A percentile compares a stretch with the other conserved stretches of the same genome.
Conservation (phyloP, 2,113 vertebrate species). For the Bubalus kerabau region DNA sequence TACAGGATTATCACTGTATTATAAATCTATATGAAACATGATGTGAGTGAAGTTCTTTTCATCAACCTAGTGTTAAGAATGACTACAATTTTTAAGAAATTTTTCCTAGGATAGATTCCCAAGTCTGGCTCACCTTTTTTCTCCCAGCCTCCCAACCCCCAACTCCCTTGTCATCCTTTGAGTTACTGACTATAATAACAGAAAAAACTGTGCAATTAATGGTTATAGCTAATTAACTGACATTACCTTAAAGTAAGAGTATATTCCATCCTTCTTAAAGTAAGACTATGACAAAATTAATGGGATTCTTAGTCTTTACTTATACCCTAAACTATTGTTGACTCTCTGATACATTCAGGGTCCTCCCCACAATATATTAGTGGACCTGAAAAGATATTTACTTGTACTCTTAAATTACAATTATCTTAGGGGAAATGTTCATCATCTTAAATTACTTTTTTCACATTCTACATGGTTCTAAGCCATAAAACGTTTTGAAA, state of each 20-base stretch:
- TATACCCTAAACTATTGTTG: neutral
- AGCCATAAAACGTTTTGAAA: neutral
- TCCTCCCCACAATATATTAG: neutral
- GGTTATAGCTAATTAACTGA: neutral
- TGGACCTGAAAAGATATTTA: neutral
- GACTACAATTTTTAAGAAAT: neutral
- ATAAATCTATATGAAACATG: neutral
- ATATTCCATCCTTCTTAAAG: slow-evolving; percentile 20
- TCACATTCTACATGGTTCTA: neutral
- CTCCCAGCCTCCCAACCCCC: neutral
- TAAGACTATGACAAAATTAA: neutral
- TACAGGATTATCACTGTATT: neutral
- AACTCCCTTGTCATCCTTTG: neutral
- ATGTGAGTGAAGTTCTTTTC: neutral
- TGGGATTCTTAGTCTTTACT: neutral
- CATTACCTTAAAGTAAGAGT: neutral
- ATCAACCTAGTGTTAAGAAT: neutral
- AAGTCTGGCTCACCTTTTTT: neutral
- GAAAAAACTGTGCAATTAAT: neutral
- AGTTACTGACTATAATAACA: neutral
- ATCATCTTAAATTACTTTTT: neutral
- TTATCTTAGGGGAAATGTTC: neutral
- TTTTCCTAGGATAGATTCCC: neutral
- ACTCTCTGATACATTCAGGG: neutral
- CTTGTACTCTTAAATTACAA: neutral